Evolutionary conservation across 2,888 invertebrate genomes (phyloP), one percentile per base, ranked within the genome.

Genomic region (Thyatira batis): DNA sequence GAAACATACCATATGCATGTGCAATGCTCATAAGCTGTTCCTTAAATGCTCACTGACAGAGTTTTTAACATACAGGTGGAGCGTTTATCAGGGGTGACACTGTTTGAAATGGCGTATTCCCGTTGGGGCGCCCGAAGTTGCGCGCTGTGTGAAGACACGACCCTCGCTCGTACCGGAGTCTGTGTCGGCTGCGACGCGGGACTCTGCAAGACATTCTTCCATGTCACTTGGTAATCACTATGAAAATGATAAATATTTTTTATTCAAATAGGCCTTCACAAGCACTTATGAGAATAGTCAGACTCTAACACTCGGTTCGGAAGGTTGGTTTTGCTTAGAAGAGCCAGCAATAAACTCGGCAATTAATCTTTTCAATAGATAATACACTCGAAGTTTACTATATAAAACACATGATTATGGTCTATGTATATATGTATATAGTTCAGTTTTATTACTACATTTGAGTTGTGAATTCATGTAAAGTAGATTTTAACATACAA

Each of bases 151-250:
- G 95, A 95, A 61, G 98, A 99, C 84, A 94, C 95, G 3, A 93
- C 97, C 43, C 96, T 96, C 73, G 95, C 98, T 8, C 93, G 98
- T 25, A 98, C 98, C 0, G 99, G 99, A 1, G 97, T 99, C 11
- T 97, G 98, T 79, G 97, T 99, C 52, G 96, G 97, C 59, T 99
- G 99, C 88, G 99, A 99, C 89, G 99, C 99, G 9, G 99, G 99
- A 23, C 96, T 99, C 94, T 99, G 99, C 92, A 95, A 98, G 77
- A 97, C 97, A 0, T 98, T 97, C 91, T 99, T 99, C 84, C 99
- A 99, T 85, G 98, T 98, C 43, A 99, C 99, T 10, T 99, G 99
- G 96, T 96, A 87, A 84, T 76, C 59, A 49, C n/a, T 25, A 46
- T 45, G 13, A 50, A 27, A 4, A 11, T 23, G 44, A 6, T 28